Evolutionary conservation across 2,113 vertebrate species (phyloP).

Genomic region (Aplodontia rufa): DNA sequence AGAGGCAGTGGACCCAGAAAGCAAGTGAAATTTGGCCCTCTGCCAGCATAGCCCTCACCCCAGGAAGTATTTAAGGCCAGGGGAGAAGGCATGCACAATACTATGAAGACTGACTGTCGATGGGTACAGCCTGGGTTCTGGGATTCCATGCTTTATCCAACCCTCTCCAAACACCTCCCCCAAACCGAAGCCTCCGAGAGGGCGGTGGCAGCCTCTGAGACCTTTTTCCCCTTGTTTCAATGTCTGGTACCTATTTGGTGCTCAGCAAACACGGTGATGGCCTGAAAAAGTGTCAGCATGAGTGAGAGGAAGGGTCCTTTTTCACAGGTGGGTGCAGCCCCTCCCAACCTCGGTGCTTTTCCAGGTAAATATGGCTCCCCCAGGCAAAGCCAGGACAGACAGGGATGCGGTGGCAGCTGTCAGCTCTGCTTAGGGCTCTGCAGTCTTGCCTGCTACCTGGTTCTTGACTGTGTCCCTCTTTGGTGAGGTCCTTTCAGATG

Average conservation of each 20-base stretch:
- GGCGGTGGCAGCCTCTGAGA: not conserved
- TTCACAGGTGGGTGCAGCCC: not conserved
- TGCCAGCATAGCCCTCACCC: too few relatives aligned
- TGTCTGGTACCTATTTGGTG: not conserved
- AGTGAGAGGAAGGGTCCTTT: not conserved
- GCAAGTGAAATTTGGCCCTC: too few relatives aligned
- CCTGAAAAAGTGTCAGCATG: not conserved
- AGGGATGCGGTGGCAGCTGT: not conserved
- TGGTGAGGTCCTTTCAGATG: not conserved
- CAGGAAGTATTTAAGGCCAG: not conserved
- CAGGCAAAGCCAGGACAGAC: not conserved
- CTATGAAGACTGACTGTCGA: not conserved
- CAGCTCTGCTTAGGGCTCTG: not conserved
- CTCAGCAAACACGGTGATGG: not conserved
- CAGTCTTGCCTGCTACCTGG: not conserved
- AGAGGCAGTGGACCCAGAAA: too few relatives aligned
- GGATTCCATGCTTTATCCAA: not conserved
- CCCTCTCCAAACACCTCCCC: not conserved
- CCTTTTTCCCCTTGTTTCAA: not conserved
- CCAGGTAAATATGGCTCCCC: not conserved
- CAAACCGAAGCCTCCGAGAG: not conserved
- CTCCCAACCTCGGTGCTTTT: fast-evolving
- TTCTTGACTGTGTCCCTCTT: not conserved
- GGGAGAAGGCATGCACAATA: not conserved
- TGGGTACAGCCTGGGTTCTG: not conserved